Evolutionary conservation across 2,113 vertebrate species (phyloP).

Genomic region (Picathartes gymnocephalus): DNA sequence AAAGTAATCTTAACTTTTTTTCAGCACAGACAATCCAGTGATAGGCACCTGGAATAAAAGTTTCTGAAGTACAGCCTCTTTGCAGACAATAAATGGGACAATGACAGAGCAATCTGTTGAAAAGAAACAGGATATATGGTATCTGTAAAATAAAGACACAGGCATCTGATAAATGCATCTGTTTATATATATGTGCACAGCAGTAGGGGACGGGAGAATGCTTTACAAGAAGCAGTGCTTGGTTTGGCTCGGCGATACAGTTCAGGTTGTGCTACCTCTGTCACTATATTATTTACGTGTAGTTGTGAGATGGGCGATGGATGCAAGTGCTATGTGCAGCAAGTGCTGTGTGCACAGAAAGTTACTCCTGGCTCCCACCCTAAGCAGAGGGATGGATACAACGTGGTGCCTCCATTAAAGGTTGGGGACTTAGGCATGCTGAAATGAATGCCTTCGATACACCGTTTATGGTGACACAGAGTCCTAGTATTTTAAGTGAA

Average conservation of each 20-base stretch:
- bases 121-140: background rate
- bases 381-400: background rate
- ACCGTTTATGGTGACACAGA: background rate
- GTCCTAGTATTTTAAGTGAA: background rate
- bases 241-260: rapidly evolving
- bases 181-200: background rate
- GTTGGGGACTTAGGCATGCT: rapidly evolving
- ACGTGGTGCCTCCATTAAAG: background rate
- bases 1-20: background rate
- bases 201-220: background rate
- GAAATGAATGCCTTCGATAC: background rate
- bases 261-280: background rate
- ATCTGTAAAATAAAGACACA: background rate
- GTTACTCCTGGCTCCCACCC: background rate
- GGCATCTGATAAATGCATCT: background rate
- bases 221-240: background rate
- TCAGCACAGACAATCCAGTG: background rate
- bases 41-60: background rate
- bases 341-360: background rate
- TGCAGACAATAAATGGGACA: background rate
- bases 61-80: background rate
- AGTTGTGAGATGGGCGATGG: background rate
- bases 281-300: rapidly evolving
- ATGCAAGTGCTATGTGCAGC: no score
- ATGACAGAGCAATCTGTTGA: background rate